Percentiles rank a stretch among this genome's conserved stretches.
Conservation (phyloP, 2,888 invertebrate species). For the Caenorhabditis doughertyi region DNA sequence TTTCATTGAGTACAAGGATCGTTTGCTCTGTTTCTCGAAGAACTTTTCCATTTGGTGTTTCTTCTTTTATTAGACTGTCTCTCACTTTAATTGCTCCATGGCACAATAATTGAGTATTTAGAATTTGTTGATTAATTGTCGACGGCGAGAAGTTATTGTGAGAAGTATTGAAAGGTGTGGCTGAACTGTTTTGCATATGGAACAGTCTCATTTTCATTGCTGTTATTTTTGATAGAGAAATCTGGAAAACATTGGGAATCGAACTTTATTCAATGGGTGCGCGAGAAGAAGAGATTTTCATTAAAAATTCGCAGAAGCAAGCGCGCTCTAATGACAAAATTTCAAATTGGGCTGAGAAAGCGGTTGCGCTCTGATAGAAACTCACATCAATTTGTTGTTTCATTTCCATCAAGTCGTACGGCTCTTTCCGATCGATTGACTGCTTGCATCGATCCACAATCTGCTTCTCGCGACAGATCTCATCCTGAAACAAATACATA, state of each 20-base stretch:
- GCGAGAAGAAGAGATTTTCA: too few species aligned
- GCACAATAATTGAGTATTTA: conserved; percentile 40
- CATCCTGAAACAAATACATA: conserved; percentile 31
- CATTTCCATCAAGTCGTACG: conserved; percentile 54
- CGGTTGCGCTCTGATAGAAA: too few species aligned
- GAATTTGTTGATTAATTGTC: conserved; percentile 39
- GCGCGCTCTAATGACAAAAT: too few species aligned
- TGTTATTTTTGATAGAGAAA: conserved; percentile 48
- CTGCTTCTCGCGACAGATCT: conserved; percentile 48
- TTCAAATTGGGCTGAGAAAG: too few species aligned
- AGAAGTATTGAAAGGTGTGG: background rate
- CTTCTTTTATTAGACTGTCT: conserved; percentile 37
- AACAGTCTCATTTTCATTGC: conserved; percentile 46
- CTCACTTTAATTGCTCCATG: conserved; percentile 51
- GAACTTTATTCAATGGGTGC: too few species aligned
- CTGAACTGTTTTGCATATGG: conserved; percentile 25
- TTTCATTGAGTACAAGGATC: conserved; percentile 55
- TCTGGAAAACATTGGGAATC: conserved; percentile 35
- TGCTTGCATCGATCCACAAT: conserved; percentile 58
- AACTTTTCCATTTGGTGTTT: conserved; percentile 41
- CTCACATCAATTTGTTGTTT: conserved; percentile 55
- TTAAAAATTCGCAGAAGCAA: too few species aligned
- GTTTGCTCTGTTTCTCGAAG: conserved; percentile 53
- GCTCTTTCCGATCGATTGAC: conserved; percentile 54
- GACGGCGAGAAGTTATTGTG: background rate